Evolutionary conservation across 2,888 invertebrate species (phyloP).

Genomic region (Callimorpha dominula): DNA sequence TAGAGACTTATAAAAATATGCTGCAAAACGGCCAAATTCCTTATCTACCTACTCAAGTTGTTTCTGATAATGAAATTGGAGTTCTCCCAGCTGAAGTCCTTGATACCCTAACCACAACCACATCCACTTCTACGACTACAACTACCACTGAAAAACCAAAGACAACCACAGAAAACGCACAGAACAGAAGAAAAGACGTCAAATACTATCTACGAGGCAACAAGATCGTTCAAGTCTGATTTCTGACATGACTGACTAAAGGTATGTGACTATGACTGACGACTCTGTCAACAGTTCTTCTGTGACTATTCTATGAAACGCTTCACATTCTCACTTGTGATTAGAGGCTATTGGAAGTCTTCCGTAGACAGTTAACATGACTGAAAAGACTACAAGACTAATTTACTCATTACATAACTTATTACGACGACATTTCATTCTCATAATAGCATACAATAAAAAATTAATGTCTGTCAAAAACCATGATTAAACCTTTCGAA

Average conservation of each 20-base stretch:
- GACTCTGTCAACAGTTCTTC: slow-evolving; percentile 19
- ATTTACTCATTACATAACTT: slow-evolving; percentile 31
- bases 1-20: slow-evolving; percentile 67
- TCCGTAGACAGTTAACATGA: slow-evolving; percentile 34
- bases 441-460: slow-evolving; percentile 4
- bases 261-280: slow-evolving; percentile 67
- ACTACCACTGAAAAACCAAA: slow-evolving; percentile 61
- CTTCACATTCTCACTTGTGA: slow-evolving; percentile 20
- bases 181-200: slow-evolving; percentile 76
- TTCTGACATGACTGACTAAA: slow-evolving; percentile 71
- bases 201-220: slow-evolving; percentile 82
- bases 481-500: not conserved
- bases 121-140: slow-evolving; percentile 59
- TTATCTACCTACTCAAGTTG: slow-evolving; percentile 74
- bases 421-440: slow-evolving; percentile 25
- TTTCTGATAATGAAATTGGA: slow-evolving; percentile 78
- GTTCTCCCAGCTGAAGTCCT: slow-evolving; percentile 78
- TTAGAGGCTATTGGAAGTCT: slow-evolving; percentile 22
- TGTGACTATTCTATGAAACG: slow-evolving; percentile 27
- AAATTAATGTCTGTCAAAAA: slow-evolving; percentile 30
- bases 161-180: slow-evolving; percentile 58
- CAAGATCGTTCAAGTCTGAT: slow-evolving; percentile 82
- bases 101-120: slow-evolving; percentile 58
- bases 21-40: slow-evolving; percentile 67
- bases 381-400: slow-evolving; percentile 53